Evolutionary conservation across 2,113 vertebrate species (phyloP), one percentile per base, ranked within the genome.

Genomic region (Tachycineta bicolor): DNA sequence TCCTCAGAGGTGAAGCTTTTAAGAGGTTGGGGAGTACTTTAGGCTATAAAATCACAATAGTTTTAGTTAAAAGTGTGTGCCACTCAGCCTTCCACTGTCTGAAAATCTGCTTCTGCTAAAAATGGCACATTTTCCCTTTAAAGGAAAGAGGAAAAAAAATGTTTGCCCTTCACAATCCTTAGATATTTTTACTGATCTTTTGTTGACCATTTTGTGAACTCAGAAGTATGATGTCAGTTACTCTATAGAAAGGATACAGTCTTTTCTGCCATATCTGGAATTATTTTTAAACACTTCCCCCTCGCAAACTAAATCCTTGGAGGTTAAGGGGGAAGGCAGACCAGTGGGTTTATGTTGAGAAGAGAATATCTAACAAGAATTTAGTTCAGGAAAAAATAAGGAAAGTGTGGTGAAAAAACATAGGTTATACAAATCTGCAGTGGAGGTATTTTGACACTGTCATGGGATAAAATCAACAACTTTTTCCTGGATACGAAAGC

Each of bases 231-330:
- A 93, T 97, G 86, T 96, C 95, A 92, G 91, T 90, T 67, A 87
- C 68, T 87, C 80, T 96, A 93, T 94, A 95, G 95, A 97, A 94
- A 96, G 96, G 95, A 97, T 96, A 93, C 89, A 94, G 92, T 47
- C 94, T 89, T 88, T 93, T 80, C 92, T 92, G 76, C 93, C 73
- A 78, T 92, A 89, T 83, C 93, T 92, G 89, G 83, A 87, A 96
- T 93, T 96, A 96, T 95, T 97, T 97, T 97, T 95, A 96, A 97
- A 96, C 96, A 96, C 94, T 95, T 96, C 91, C 91, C 89, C 69
- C 93, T 95, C 29, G 47, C 28, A 2, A 47, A 56, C 37, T 11
- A 91, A 93, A 75, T 93, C 94, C 94, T 95, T 90, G 56, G 94
- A 95, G 91, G 83, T 50, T 92, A 37, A 83, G 79, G 52, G 95